A percentile compares a stretch with the other conserved stretches of the same genome.
phyloP scores from a whole-genome alignment of 2,888 invertebrate genomes.

The Tinea pellionella region DNA sequence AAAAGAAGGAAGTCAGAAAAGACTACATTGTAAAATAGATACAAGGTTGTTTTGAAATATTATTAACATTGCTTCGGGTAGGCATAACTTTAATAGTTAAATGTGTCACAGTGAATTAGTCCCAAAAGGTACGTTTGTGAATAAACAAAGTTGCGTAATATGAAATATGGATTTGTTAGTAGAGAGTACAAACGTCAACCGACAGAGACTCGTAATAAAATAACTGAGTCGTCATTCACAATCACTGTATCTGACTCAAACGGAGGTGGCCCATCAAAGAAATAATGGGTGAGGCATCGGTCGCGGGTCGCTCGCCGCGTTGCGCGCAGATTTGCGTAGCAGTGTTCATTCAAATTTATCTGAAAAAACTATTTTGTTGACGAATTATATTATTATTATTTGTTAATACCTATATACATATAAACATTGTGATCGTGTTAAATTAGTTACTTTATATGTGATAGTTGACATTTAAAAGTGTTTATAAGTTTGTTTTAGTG shows the following conservation, averaged over 20 bases:
- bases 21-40: no score
- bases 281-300: conserved; percentile 46
- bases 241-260: conserved; percentile 22
- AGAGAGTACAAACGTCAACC: background rate
- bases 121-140: no score
- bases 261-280: conserved; percentile 65
- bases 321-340: background rate
- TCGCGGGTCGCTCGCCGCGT: background rate
- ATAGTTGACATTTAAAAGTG: background rate
- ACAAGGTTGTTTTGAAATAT: no score
- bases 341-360: background rate
- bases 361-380: background rate
- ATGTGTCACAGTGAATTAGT: no score
- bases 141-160: no score
- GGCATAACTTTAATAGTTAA: no score
- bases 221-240: conserved; percentile 5
- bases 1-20: no score
- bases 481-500: background rate
- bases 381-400: background rate
- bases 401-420: background rate
- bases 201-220: conserved; percentile 6
- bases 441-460: background rate
- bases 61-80: no score
- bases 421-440: background rate
- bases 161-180: background rate